These are phyloP conservation scores for Phyllostomus hastatus DNA, from an alignment of 2,113 vertebrate species.

Conservation along the genomic window DNA sequence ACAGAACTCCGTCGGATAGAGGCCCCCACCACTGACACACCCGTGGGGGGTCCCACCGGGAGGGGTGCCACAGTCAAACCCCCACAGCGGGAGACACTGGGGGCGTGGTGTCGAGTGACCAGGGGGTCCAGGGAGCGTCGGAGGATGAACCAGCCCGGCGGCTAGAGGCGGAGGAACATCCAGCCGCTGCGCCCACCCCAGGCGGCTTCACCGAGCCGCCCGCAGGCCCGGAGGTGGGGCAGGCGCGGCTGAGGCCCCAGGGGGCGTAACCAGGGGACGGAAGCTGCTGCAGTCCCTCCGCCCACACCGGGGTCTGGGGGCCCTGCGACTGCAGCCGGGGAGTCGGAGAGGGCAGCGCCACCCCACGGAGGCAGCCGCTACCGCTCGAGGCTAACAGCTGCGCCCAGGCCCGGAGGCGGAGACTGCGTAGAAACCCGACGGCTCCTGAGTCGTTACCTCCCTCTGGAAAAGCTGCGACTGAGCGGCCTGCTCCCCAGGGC, in stretches of 20 bases:
- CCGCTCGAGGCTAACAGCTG: accelerated
- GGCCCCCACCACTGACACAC: accelerated
- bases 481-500: background rate
- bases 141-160: accelerated
- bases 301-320: too few species aligned
- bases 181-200: accelerated
- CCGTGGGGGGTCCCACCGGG: background rate
- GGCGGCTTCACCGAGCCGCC: background rate
- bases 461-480: background rate
- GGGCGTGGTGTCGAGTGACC: accelerated
- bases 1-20: accelerated
- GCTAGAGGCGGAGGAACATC: accelerated
- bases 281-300: too few species aligned
- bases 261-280: accelerated
- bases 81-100: background rate
- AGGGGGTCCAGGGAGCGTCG: accelerated
- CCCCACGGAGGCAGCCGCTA: background rate
- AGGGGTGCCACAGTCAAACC: background rate
- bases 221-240: accelerated
- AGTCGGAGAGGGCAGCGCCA: background rate
- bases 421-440: accelerated
- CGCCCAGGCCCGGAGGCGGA: background rate
- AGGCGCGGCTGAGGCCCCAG: background rate
- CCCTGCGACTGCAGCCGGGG: too few species aligned
- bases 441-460: too few species aligned